Conservation (phyloP, 2,797 vertebrate species). For the Leptatherina wallacei region DNA sequence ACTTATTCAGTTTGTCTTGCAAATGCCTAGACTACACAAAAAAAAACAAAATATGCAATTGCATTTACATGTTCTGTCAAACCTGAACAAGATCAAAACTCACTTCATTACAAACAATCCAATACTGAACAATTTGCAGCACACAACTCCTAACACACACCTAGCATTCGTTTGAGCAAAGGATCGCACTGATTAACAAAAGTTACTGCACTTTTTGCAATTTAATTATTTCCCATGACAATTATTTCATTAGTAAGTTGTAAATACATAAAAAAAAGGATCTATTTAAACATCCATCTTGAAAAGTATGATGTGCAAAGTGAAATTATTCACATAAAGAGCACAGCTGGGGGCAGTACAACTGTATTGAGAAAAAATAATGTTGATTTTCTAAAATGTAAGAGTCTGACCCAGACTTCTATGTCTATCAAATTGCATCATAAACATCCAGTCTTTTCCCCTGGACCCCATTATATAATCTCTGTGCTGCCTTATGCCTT, state of each 20-base stretch:
- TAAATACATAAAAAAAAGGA: not conserved
- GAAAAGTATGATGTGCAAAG: not conserved
- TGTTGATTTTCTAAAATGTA: constrained; percentile 21
- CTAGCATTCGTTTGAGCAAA: not conserved
- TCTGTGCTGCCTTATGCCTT: constrained; percentile 53
- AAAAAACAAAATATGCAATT: too few species aligned
- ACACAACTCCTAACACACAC: too few species aligned
- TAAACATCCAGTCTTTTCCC: constrained; percentile 33
- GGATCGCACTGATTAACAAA: not conserved
- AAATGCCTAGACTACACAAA: too few species aligned
- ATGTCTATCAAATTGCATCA: constrained; percentile 59
- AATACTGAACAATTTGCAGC: too few species aligned
- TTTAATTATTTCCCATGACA: not conserved
- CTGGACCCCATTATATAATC: constrained; percentile 49
- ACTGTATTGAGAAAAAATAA: constrained; percentile 3
- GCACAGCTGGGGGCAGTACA: not conserved
- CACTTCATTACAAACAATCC: not conserved
- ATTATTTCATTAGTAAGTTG: not conserved
- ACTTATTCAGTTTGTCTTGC: too few species aligned
- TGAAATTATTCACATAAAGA: not conserved
- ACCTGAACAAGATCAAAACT: too few species aligned
- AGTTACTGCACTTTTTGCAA: not conserved
- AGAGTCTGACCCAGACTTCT: constrained; percentile 24
- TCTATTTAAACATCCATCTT: not conserved
- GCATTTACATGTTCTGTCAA: too few species aligned